These are phyloP conservation scores for Hydropotes inermis DNA, from an alignment of 2,113 vertebrate genomes.

Conservation along the genomic window DNA sequence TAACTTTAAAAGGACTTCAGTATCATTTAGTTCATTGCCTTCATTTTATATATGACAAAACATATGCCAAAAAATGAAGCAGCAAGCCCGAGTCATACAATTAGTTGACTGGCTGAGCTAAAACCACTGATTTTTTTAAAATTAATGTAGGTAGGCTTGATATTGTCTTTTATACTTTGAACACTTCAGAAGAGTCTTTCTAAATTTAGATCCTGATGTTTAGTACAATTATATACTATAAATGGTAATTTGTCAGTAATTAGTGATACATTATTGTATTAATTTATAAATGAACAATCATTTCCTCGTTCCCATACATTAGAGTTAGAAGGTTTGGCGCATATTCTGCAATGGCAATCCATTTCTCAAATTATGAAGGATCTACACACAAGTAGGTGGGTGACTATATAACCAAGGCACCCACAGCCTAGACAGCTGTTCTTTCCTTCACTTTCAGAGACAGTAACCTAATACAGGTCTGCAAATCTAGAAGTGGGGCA, in stretches of 20 bases:
- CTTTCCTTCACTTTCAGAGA: neutral
- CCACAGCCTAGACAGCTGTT: neutral
- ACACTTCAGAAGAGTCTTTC: neutral
- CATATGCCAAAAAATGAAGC: neutral
- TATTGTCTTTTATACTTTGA: neutral
- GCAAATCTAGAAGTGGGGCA: neutral
- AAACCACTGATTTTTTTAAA: neutral
- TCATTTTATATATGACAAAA: neutral
- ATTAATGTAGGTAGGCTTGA: neutral
- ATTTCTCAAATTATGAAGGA: neutral
- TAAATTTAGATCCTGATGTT: neutral
- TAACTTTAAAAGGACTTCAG: neutral
- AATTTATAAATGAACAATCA: neutral
- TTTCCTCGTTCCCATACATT: neutral
- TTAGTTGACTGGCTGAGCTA: neutral
- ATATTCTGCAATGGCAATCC: neutral
- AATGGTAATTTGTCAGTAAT: neutral
- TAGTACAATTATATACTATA: neutral
- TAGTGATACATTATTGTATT: neutral
- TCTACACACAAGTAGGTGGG: neutral
- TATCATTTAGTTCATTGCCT: neutral
- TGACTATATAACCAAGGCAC: neutral
- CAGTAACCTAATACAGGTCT: neutral
- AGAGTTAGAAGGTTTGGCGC: neutral
- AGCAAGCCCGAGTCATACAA: neutral